These are phyloP conservation scores for Aurelia coerulea DNA, from an alignment of 30 jellyfish, hydroid and myxozoan genomes.

Conservation along the genomic window DNA sequence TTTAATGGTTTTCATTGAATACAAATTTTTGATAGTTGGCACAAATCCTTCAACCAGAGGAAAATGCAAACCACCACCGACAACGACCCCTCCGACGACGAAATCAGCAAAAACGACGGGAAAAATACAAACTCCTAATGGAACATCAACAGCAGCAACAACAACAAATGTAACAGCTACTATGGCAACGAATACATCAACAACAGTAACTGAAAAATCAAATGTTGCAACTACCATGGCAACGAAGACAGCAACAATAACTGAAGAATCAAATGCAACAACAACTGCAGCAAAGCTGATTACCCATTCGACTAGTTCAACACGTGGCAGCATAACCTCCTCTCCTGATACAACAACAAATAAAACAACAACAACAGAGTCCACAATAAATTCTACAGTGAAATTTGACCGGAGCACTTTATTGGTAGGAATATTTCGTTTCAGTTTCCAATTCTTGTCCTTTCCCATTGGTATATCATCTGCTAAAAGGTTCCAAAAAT, in stretches of 20 bases:
- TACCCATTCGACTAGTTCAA: neutral
- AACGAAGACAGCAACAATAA: neutral
- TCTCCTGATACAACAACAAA: neutral
- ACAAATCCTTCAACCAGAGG: too few species aligned
- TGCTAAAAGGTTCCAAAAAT: too few species aligned
- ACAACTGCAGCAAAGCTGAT: neutral
- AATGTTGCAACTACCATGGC: neutral
- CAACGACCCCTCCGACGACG: too few species aligned
- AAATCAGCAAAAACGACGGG: too few species aligned
- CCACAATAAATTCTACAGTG: too few species aligned
- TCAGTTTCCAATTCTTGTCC: too few species aligned
- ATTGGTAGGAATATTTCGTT: too few species aligned
- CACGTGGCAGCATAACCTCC: neutral
- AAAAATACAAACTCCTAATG: neutral
- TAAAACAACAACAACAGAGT: neutral
- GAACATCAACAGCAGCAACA: conserved; percentile 7
- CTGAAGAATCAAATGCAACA: neutral
- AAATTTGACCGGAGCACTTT: too few species aligned
- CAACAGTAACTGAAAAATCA: conserved; percentile 1
- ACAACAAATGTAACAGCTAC: neutral
- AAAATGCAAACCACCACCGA: too few species aligned
- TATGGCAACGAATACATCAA: neutral
- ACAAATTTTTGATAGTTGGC: too few species aligned
- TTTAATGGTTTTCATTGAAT: too few species aligned
- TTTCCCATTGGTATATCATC: too few species aligned